These are phyloP conservation scores for Zaprionus nigranus DNA, from an alignment of 1,140 invertebrate species.

Conservation along the genomic window DNA sequence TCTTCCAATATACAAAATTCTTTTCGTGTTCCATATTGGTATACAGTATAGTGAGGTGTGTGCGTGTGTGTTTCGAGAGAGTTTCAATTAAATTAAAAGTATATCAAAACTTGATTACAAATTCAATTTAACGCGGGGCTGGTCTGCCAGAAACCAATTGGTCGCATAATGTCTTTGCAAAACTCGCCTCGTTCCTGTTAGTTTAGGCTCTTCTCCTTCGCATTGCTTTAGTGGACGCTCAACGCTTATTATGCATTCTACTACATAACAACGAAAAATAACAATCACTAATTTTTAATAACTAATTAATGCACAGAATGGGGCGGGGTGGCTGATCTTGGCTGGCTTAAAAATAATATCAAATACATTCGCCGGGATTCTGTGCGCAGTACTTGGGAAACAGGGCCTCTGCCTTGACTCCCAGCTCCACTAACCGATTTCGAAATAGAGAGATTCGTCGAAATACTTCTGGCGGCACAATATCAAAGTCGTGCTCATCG, in stretches of 20 bases:
- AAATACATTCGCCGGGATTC: conserved; percentile 86
- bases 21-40: not conserved
- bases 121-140: conserved; percentile 31
- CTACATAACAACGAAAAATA: conserved; percentile 64
- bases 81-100: conserved; percentile 5
- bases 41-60: conserved; percentile 16
- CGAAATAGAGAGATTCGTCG: conserved; percentile 82
- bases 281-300: conserved; percentile 68
- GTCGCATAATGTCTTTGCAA: conserved; percentile 30
- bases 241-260: conserved; percentile 31
- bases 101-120: conserved; percentile 23
- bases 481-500: conserved; percentile 78
- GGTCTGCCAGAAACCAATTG: conserved; percentile 47
- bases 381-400: conserved; percentile 90
- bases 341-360: conserved; percentile 76
- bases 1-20: conserved; percentile 12
- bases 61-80: conserved; percentile 22
- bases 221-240: conserved; percentile 34
- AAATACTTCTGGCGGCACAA: conserved; percentile 77
- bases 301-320: conserved; percentile 73
- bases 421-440: conserved; percentile 86
- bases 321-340: conserved; percentile 7
- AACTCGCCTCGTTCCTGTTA: not conserved
- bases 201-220: not conserved
- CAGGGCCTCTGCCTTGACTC: conserved; percentile 88